phyloP scores from a whole-genome alignment of 2,113 vertebrate genomes.

The Perca schrenkii region DNA sequence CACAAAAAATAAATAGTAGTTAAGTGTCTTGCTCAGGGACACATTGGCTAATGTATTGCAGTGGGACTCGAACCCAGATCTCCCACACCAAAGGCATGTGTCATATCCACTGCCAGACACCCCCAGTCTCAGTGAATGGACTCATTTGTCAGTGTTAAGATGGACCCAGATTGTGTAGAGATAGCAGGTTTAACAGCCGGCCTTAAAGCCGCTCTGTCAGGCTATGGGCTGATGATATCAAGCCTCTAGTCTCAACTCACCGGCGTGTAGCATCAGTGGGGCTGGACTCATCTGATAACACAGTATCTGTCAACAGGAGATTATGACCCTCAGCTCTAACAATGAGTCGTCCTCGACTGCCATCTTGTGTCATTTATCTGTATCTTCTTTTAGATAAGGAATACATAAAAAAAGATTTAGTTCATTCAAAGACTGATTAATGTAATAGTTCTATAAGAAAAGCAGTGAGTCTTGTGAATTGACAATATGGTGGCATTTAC shows the following conservation, averaged over 20 bases:
- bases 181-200: slow-evolving; percentile 27
- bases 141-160: slow-evolving; percentile 53
- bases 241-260: slow-evolving; percentile 34
- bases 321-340: slow-evolving; percentile 44
- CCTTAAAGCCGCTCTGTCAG: slow-evolving; percentile 38
- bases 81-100: too few relatives aligned
- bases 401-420: not conserved
- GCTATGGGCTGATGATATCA: slow-evolving; percentile 46
- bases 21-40: too few relatives aligned
- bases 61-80: too few relatives aligned
- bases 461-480: not conserved
- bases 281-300: slow-evolving; percentile 63
- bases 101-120: too few relatives aligned
- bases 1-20: too few relatives aligned
- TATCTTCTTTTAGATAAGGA: not conserved
- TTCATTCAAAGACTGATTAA: not conserved
- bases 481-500: slow-evolving; percentile 7
- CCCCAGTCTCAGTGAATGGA: slow-evolving; percentile 21
- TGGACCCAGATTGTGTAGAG: slow-evolving; percentile 29
- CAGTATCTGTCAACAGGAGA: slow-evolving; percentile 57
- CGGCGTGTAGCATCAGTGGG: slow-evolving; percentile 14
- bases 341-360: not conserved
- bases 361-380: slow-evolving; percentile 8
- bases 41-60: too few relatives aligned
- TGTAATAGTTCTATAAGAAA: not conserved